phyloP scores from a whole-genome alignment of 2,888 invertebrate genomes.

The Pimpla rufipes region DNA sequence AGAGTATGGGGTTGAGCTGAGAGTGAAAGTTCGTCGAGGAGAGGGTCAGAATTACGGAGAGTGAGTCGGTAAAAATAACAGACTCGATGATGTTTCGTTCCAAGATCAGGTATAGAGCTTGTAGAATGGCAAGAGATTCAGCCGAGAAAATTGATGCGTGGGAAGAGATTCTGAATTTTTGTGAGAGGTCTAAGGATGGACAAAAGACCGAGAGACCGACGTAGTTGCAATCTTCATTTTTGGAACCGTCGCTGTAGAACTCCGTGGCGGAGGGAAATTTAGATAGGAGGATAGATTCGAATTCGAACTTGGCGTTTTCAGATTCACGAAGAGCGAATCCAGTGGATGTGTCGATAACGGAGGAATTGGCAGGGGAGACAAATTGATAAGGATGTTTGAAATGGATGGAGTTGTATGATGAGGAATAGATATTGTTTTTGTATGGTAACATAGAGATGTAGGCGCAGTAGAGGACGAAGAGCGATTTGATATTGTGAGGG shows the following conservation, averaged over 20 bases:
- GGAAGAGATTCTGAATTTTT: conserved; percentile 6
- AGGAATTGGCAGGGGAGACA: not conserved
- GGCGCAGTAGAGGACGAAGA: not conserved
- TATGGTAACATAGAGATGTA: not conserved
- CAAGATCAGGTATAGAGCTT: not conserved
- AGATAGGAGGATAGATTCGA: not conserved
- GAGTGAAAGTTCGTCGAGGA: not conserved
- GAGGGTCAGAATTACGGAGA: conserved; percentile 8
- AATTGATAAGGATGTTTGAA: not conserved
- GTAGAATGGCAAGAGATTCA: conserved; percentile 38
- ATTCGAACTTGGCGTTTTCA: not conserved
- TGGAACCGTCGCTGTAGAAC: conserved; percentile 66
- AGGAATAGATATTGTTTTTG: not conserved
- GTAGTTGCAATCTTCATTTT: not conserved
- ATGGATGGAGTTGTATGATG: not conserved
- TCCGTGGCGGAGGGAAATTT: not conserved
- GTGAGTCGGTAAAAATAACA: conserved; percentile 29
- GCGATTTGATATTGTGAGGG: not conserved
- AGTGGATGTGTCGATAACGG: not conserved
- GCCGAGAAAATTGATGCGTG: conserved; percentile 33
- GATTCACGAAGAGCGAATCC: not conserved
- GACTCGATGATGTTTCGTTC: not conserved
- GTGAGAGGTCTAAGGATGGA: not conserved
- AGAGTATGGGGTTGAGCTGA: not conserved
- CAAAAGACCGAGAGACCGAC: no score